A percentile compares a stretch with the other conserved stretches of the same genome.
These are phyloP conservation scores for Listrodromus nycthemerus DNA, from an alignment of 2,888 invertebrate species.

Conservation along the genomic window DNA sequence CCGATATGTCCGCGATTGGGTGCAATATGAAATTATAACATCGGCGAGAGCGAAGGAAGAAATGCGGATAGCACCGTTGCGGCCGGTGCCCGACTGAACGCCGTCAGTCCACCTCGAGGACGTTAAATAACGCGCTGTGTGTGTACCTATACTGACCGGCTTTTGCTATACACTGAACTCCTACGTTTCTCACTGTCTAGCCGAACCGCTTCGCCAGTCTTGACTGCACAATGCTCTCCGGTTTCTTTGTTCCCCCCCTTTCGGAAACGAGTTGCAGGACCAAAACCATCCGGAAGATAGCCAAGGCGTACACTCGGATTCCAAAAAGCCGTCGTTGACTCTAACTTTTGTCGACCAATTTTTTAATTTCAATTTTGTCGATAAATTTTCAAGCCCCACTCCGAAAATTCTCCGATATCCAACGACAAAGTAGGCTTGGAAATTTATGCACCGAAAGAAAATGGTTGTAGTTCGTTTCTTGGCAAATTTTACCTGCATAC, in stretches of 20 bases:
- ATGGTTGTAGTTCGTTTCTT: too few species aligned
- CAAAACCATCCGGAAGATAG: neutral
- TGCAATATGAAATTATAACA: slow-evolving; percentile 10
- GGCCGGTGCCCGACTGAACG: slow-evolving; percentile 76
- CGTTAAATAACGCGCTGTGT: slow-evolving; percentile 77
- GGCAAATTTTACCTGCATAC: too few species aligned
- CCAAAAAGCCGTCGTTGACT: neutral
- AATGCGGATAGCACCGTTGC: slow-evolving; percentile 57
- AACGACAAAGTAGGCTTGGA: neutral
- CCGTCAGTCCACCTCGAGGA: slow-evolving; percentile 72
- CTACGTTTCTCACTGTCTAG: slow-evolving; percentile 50
- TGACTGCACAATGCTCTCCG: neutral
- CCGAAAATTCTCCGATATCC: neutral
- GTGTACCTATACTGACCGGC: slow-evolving; percentile 46
- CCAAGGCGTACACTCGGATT: neutral
- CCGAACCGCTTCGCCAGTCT: slow-evolving; percentile 39
- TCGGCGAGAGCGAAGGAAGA: slow-evolving; percentile 27
- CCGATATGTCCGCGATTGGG: neutral
- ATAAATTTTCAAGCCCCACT: neutral
- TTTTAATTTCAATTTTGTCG: too few species aligned
- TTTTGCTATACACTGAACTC: slow-evolving; percentile 39
- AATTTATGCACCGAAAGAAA: neutral
- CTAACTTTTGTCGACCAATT: neutral
- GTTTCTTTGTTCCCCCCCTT: slow-evolving; percentile 14
- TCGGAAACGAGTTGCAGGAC: neutral